Conservation (phyloP, 1,140 invertebrate species). For the Samia ricini region DNA sequence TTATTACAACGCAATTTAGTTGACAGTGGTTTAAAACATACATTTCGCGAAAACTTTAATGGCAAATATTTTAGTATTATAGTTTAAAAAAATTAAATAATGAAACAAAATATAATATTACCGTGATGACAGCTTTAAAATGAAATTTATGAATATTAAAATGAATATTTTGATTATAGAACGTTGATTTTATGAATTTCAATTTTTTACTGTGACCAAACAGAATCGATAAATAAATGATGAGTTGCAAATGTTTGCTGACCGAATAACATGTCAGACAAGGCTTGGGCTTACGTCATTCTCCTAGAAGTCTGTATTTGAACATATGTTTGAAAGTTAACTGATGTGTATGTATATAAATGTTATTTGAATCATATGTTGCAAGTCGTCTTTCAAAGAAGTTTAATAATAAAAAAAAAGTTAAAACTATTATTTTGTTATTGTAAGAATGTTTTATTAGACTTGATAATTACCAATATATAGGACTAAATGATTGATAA, state of each 20-base stretch:
- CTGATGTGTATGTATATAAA: constrained; percentile 5
- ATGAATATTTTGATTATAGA: no score
- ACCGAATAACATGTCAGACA: constrained; percentile 9
- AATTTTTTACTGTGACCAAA: neutral
- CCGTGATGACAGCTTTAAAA: no score
- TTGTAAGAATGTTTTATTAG: no score
- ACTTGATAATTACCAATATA: no score
- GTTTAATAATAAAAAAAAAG: neutral
- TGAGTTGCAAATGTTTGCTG: neutral
- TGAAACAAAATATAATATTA: no score
- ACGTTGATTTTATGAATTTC: neutral
- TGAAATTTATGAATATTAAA: no score
- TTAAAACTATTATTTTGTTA: neutral
- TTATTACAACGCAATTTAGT: no score
- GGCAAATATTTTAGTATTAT: no score
- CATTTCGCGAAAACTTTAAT: no score
- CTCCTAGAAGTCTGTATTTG: constrained; percentile 12
- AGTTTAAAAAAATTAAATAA: no score
- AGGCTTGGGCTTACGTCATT: constrained; percentile 15
- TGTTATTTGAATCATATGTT: neutral
- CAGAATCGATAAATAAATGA: constrained; percentile 1
- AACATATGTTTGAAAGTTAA: constrained; percentile 13
- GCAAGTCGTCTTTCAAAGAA: neutral
- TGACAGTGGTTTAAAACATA: no score
- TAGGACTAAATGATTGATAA: no score